Evolutionary conservation across 2,113 vertebrate species (phyloP), one percentile per base, ranked within the genome.

Genomic region (Seriola dumerili): DNA sequence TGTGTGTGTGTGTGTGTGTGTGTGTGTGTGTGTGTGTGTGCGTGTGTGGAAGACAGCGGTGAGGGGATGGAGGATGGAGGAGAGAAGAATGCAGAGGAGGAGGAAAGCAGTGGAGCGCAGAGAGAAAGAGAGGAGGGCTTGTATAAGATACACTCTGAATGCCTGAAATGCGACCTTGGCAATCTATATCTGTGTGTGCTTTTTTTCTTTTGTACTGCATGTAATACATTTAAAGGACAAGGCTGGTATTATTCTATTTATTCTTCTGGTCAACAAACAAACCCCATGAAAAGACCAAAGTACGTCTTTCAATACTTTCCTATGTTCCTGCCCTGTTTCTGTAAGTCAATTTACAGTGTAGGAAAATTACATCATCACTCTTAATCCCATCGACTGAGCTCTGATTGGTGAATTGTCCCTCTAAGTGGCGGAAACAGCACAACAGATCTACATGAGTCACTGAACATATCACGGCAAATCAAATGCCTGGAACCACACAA

Each of bases 91-190:
- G 87, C 90, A 91, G 81, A 91, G 85, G 81, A 86, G 84, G 78
- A 80, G 76, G 70, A 83, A 54, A 80, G 79, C 87, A 91, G 88
- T 81, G 55, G 80, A 89, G 90, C 77, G 57, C 64, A 82, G 84
- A 90, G 74, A 77, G 74, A 36, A 10, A 50, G 50, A 76, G 68
- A 73, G 75, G 81, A 89, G 71, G 85, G 82, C 86, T 87, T 88
- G 86, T 87, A 80, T 79, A 77, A 88, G 86, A 88, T 78, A 78
- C 85, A 80, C 76, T 57, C 72, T 71, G 76, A 85, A 91, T 76
- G 79, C 54, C 70, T 88, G 80, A 86, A 90, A 90, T 85, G 82
- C 75, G 82, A 93, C 92, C 91, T 93, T 92, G 89, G 85, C 87
- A 89, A 90, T 85, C 63, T 59, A 83, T 74, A 91, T 59, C 36